Conservation (phyloP, 2,797 vertebrate species). For the Lycodopsis pacificus region DNA sequence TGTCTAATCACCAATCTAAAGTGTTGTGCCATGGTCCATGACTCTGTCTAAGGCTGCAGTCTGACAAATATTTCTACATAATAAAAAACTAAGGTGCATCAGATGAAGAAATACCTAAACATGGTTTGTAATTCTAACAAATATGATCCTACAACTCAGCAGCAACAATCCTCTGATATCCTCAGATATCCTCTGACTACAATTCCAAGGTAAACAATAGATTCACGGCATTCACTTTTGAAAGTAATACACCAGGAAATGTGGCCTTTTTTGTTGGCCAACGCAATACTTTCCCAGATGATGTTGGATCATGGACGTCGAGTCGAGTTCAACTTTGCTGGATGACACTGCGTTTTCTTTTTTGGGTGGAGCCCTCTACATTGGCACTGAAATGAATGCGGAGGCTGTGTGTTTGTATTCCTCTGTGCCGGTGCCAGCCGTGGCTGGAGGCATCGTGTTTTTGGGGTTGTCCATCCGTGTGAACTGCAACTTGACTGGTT, state of each 20-base stretch:
- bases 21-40: neutral
- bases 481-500: too few relatives aligned
- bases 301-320: neutral
- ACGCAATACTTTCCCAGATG: neutral
- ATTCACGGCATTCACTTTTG: neutral
- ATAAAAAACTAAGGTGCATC: neutral
- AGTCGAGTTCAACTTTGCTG: neutral
- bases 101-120: neutral
- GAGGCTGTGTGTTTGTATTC: too few relatives aligned
- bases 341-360: neutral
- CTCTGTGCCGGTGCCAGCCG: too few relatives aligned
- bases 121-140: neutral
- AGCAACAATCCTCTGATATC: neutral
- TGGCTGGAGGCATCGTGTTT: too few relatives aligned
- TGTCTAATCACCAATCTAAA: neutral
- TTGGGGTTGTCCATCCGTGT: too few relatives aligned
- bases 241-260: neutral
- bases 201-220: neutral
- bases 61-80: neutral
- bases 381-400: neutral
- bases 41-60: neutral
- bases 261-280: neutral
- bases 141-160: neutral
- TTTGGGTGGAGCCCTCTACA: neutral
- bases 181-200: neutral